These are phyloP conservation scores for Anastrepha obliqua DNA, from an alignment of 1,140 invertebrate species.

Conservation along the genomic window DNA sequence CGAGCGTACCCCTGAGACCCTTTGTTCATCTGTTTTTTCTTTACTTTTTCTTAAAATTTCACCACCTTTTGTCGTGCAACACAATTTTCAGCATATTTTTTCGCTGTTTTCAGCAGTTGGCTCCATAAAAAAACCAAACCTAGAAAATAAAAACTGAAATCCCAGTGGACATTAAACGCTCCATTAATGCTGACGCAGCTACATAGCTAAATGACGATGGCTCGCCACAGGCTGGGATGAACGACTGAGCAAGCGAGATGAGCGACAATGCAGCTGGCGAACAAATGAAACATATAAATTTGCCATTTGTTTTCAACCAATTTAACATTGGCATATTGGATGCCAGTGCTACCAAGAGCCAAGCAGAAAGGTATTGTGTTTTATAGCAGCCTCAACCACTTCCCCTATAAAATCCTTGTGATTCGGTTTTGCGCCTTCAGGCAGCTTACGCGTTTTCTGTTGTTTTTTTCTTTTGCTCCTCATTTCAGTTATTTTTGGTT, in stretches of 20 bases:
- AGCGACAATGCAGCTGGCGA: background rate
- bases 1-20: background rate
- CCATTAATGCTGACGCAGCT: slow-evolving; percentile 3
- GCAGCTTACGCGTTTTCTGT: background rate
- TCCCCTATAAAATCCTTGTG: background rate
- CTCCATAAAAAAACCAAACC: background rate
- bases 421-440: background rate
- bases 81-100: background rate
- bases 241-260: background rate
- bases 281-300: slow-evolving; percentile 63
- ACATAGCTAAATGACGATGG: background rate
- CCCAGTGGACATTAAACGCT: slow-evolving; percentile 30
- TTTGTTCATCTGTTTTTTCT: background rate
- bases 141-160: background rate
- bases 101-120: background rate
- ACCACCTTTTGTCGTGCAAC: background rate
- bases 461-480: background rate
- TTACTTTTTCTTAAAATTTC: slow-evolving; percentile 11
- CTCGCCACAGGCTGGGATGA: background rate
- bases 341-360: background rate
- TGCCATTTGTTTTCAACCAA: slow-evolving; percentile 73
- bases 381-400: background rate
- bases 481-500: background rate
- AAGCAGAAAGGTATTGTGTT: background rate
- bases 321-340: slow-evolving; percentile 64